These are phyloP conservation scores for Numenius arquata DNA, from an alignment of 2,113 vertebrate genomes.

Conservation along the genomic window DNA sequence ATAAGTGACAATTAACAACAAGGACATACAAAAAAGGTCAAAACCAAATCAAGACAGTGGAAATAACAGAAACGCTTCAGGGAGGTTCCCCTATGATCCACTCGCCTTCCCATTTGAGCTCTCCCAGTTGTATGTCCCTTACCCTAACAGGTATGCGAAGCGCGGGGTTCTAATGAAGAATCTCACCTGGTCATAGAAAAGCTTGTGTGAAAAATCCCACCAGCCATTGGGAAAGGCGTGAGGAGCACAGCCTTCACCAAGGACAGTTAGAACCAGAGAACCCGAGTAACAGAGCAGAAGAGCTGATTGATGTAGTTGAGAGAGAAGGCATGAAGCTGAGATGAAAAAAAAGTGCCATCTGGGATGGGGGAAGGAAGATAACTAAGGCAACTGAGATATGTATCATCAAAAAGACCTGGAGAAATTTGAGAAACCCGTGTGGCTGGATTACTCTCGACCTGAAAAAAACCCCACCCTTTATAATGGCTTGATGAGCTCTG, in stretches of 20 bases:
- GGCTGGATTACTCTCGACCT: fast-evolving
- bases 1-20: not conserved
- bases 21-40: not conserved
- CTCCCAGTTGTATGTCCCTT: not conserved
- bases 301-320: not conserved
- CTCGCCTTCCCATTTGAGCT: not conserved
- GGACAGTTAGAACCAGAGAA: not conserved
- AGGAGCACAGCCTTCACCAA: not conserved
- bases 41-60: not conserved
- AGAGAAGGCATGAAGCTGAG: not conserved
- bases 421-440: fast-evolving
- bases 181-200: not conserved
- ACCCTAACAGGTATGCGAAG: not conserved
- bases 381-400: not conserved
- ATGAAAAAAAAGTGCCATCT: not conserved
- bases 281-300: not conserved
- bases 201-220: not conserved
- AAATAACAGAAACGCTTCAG: not conserved
- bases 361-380: not conserved
- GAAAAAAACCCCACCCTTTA: not conserved
- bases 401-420: not conserved
- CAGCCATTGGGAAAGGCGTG: not conserved
- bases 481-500: not conserved
- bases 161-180: too few species aligned
- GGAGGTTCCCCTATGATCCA: not conserved